A percentile compares a stretch with the other conserved stretches of the same genome.
These are phyloP conservation scores for Synchiropus splendidus DNA, from an alignment of 2,113 vertebrate genomes.

Conservation along the genomic window DNA sequence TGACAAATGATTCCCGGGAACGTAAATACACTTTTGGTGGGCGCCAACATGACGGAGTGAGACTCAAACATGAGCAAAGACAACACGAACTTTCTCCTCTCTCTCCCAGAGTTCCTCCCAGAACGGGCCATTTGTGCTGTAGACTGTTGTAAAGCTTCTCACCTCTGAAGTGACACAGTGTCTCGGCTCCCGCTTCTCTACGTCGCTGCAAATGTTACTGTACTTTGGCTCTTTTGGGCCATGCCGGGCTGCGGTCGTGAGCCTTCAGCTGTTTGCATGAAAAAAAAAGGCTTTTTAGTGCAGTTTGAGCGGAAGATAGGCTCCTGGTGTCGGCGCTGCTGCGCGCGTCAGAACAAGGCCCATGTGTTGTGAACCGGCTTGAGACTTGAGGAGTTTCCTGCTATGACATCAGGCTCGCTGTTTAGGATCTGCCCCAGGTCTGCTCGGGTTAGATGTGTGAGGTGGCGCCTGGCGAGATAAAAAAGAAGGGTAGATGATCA, in stretches of 20 bases:
- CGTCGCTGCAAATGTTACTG: conserved; percentile 34
- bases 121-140: conserved; percentile 60
- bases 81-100: not conserved
- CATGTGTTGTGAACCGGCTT: conserved; percentile 20
- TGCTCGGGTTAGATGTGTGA: conserved; percentile 50
- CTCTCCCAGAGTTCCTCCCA: conserved; percentile 24
- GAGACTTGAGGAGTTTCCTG: conserved; percentile 17
- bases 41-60: conserved; percentile 25
- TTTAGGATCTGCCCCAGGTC: conserved; percentile 14
- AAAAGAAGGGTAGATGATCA: not conserved
- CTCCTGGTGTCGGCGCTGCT: conserved; percentile 34
- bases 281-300: conserved; percentile 53
- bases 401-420: conserved; percentile 8
- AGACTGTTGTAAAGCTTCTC: conserved; percentile 57
- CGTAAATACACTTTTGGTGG: conserved; percentile 49
- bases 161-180: conserved; percentile 56
- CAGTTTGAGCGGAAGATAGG: conserved; percentile 30
- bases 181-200: conserved; percentile 24
- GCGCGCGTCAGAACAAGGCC: conserved; percentile 18
- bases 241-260: conserved; percentile 32
- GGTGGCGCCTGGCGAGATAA: conserved; percentile 49
- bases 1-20: conserved; percentile 45
- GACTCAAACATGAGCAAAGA: not conserved
- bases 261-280: conserved; percentile 41
- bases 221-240: conserved; percentile 40